Conservation (phyloP, 2,888 invertebrate genomes). For the Aleiodes alternator region DNA sequence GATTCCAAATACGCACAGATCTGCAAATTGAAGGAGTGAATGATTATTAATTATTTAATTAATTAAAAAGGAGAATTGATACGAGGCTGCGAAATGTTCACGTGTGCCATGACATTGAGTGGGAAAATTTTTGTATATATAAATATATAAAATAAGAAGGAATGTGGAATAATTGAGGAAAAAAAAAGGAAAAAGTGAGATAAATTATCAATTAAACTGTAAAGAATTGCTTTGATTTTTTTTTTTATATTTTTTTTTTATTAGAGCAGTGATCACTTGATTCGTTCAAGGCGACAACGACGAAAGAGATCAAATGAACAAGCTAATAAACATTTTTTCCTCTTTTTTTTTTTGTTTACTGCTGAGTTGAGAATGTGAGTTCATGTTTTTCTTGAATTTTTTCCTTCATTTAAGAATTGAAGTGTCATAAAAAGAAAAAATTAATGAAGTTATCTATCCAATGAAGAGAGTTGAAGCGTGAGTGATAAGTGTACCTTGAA, state of each 20-base stretch:
- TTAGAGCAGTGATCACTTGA: not conserved
- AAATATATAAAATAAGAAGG: too few relatives aligned
- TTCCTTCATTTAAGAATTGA: not conserved
- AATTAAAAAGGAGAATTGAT: not conserved
- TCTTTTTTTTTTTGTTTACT: not conserved
- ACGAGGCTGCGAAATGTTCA: slow-evolving; percentile 1
- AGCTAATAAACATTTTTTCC: not conserved
- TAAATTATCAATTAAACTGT: not conserved
- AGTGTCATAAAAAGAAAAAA: not conserved
- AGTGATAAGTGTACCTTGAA: slow-evolving; percentile 1
- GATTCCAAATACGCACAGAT: too few relatives aligned
- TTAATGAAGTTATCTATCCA: too few relatives aligned
- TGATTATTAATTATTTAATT: not conserved
- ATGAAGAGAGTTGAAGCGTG: not conserved
- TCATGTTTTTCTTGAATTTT: too few relatives aligned
- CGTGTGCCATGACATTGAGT: slow-evolving; percentile 27
- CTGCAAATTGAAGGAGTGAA: too few relatives aligned
- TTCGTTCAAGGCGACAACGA: not conserved
- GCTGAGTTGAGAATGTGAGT: too few relatives aligned
- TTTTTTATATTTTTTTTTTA: not conserved
- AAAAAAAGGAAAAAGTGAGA: not conserved
- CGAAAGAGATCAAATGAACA: slow-evolving; percentile 1
- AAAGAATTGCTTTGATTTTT: not conserved
- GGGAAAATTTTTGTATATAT: slow-evolving; percentile 19
- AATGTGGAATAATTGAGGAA: not conserved